Evolutionary conservation across 2,797 vertebrate genomes (phyloP), one percentile per base, ranked within the genome.

Genomic region (Silurus lanzhouensis): DNA sequence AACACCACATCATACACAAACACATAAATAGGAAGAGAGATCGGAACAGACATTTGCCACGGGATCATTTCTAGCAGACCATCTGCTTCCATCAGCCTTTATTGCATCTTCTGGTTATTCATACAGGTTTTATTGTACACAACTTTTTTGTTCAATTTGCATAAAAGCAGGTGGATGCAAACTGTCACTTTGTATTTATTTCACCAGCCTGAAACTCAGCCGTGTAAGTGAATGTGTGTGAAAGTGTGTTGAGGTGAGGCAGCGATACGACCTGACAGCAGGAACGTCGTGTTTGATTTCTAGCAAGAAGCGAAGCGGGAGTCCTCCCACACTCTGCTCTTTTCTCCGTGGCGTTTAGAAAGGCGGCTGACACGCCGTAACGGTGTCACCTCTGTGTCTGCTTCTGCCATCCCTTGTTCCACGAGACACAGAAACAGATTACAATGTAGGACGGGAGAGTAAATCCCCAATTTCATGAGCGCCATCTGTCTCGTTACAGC

Each of bases 381-480:
- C 19, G 27, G 27, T 82, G 67, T 67, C 63, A 67, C 79, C 46
- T 81, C 63, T 63, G 20, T 55, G 79, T 68, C 9, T 81, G 38
- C 78, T n/a, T 64, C 60, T 80, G 44, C 60, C n/a, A 52, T 80
- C 22, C 9, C 68, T 83, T 83, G 57, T 67, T 78, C 20, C 14
- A 27, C 25, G 55, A 31, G 44, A 58, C 79, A 61, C 79, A 60
- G 20, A 71, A 82, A 82, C 81, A 60, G 84, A 88, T 67, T 67
- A 81, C n/a, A 55, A 6, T 67, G 88, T 75, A 88, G 81, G 72
- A 75, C 60, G 79, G 76, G 84, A 63, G 77, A 64, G 31, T 87
- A 86, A 86, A 90, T 86, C 83, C 61, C 46, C 71, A 80, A 75
- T 83, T 88, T 86, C 58, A 61, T 61, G 70, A 89, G 89, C 84